phyloP scores from a whole-genome alignment of 1,140 invertebrate genomes.

The Zaprionus ornatus region DNA sequence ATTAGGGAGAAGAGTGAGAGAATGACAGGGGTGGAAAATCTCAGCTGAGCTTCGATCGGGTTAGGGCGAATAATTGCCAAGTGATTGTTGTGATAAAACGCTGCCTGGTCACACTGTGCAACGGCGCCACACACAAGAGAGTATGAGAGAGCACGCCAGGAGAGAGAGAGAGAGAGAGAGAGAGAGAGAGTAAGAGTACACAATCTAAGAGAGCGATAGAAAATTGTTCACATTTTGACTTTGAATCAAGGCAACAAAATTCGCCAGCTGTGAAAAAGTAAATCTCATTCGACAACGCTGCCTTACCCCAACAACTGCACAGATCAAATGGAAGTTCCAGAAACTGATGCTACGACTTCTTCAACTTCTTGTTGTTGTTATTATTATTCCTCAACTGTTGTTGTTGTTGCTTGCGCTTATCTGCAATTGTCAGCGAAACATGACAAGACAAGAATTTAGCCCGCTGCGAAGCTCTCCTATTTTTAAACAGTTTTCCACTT shows the following conservation, averaged over 20 bases:
- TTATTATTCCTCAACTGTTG: neutral
- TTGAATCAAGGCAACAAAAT: neutral
- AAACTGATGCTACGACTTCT: neutral
- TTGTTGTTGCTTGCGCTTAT: neutral
- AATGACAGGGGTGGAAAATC: conserved; percentile 4
- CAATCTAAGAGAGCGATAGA: neutral
- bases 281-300: neutral
- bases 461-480: conserved; percentile 53
- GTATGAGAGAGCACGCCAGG: too few relatives aligned
- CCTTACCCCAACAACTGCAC: neutral
- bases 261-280: neutral
- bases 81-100: neutral
- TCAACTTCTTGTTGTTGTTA: neutral
- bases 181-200: neutral
- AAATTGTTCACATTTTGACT: conserved; percentile 3
- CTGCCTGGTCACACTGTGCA: neutral
- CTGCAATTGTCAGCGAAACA: conserved; percentile 7
- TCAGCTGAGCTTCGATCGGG: conserved; percentile 12
- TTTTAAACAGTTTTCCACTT: conserved; percentile 72
- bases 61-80: neutral
- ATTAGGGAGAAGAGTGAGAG: neutral
- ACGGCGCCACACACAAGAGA: neutral
- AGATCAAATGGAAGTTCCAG: conserved; percentile 1
- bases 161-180: neutral
- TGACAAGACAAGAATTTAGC: neutral